phyloP scores from a whole-genome alignment of 2,888 invertebrate species.

The Linnaemya tessellans region DNA sequence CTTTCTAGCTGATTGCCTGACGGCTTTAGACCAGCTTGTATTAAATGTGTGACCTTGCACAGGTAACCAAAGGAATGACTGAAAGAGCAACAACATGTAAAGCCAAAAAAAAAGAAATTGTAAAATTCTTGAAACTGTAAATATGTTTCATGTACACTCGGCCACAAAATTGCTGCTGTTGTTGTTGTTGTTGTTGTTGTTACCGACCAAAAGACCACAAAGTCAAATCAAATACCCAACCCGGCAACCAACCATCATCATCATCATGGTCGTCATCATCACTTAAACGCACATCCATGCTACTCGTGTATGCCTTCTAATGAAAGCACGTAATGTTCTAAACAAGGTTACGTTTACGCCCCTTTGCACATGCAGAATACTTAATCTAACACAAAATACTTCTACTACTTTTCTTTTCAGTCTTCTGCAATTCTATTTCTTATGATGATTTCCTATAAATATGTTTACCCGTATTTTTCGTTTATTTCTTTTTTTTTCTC shows the following conservation, averaged over 20 bases:
- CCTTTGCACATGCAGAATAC: conserved; percentile 58
- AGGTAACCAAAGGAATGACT: neutral
- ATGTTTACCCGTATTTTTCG: neutral
- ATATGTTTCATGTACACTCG: conserved; percentile 46
- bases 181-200: neutral
- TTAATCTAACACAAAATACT: conserved; percentile 34
- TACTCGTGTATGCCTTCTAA: conserved; percentile 44
- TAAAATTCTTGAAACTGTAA: conserved; percentile 39
- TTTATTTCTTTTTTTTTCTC: conserved; percentile 1
- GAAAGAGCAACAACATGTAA: conserved; percentile 15
- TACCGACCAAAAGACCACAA: conserved; percentile 9
- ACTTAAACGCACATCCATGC: conserved; percentile 57
- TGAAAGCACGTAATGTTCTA: conserved; percentile 66
- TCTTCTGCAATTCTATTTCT: conserved; percentile 15
- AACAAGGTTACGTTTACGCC: conserved; percentile 70
- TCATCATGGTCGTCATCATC: conserved; percentile 20
- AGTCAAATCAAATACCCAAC: conserved; percentile 39
- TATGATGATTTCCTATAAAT: conserved; percentile 51
- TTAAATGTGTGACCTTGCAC: conserved; percentile 61
- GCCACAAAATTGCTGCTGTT: conserved; percentile 22
- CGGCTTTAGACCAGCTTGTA: conserved; percentile 19
- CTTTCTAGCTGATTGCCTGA: conserved; percentile 32
- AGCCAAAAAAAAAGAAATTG: conserved; percentile 19
- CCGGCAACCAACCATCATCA: conserved; percentile 22
- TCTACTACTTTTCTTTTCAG: conserved; percentile 25